These are phyloP conservation scores for Chlorops oryzae DNA, from an alignment of 1,140 invertebrate species.

Conservation along the genomic window DNA sequence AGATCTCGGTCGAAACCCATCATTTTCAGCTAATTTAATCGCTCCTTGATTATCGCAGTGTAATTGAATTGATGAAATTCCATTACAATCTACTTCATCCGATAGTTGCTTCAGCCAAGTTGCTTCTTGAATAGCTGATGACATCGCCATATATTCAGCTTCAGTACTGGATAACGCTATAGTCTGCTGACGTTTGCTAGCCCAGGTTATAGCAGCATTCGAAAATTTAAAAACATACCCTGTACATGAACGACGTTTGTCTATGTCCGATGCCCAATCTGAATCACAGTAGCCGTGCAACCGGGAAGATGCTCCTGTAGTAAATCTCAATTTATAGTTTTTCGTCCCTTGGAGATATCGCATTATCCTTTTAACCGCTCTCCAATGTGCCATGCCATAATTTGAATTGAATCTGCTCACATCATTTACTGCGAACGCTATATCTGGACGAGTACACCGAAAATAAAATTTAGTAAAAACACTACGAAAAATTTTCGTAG, in stretches of 20 bases:
- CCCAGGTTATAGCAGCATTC: conserved; percentile 29
- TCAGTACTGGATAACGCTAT: no score
- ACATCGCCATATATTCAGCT: conserved; percentile 8
- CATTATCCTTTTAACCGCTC: no score
- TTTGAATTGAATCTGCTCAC: no score
- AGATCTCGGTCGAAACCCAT: neutral
- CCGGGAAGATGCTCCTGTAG: no score
- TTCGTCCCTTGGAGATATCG: no score
- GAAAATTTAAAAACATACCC: conserved; percentile 8
- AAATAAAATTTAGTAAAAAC: no score
- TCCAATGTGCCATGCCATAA: no score
- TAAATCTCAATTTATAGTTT: no score
- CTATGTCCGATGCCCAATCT: conserved; percentile 7
- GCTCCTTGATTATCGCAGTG: neutral
- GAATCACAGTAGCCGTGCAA: conserved; percentile 11
- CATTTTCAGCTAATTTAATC: neutral
- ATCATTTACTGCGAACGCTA: no score
- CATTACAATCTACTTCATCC: neutral
- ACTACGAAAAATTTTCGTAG: no score
- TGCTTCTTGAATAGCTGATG: neutral
- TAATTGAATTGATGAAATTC: neutral
- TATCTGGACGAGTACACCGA: no score
- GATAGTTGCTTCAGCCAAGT: neutral
- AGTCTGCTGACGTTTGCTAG: conserved; percentile 30
- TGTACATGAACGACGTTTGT: conserved; percentile 9